Base-by-base conservation (phyloP, 2,113 vertebrate genomes). In the Etheostoma cragini region DNA sequence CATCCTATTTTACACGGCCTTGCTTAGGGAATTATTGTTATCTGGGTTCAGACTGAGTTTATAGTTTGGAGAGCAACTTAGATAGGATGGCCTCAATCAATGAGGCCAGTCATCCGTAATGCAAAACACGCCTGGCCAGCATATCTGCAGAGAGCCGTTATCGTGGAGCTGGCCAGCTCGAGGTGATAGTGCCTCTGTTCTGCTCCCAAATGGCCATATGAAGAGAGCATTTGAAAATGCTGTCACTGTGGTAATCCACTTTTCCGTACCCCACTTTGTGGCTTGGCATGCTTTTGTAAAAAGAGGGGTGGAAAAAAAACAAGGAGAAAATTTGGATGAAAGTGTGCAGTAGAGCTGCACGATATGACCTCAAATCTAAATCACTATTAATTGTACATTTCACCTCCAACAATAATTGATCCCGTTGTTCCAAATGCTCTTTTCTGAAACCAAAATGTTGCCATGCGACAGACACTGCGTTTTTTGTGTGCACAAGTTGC, bases 181-280 rank as follows among this genome's bases (percentile, higher is more conserved):
- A 82, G 78, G 88, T 85, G 80, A 86, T 46, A 38, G 67, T 1
- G 80, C 50, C 65, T 70, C 74, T 22, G 78, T 63, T 79, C 76
- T 75, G 63, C 80, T 84, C 47, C 74, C 65, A 71, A 86, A 80
- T 12, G 1, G 30, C 80, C 64, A n/a, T 46, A 67, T 50, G 68
- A 89, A 80, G 66, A 49, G 78, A 53, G 88, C 89, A 88, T 91
- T 67, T 82, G 64, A 85, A 87, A 88, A 93, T 74, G 86, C 86
- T 58, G 64, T 72, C 77, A 86, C 84, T 73, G 80, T 90, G 85
- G 66, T 91, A 89, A 93, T 92, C 89, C 87, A 92, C 89, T 92
- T 91, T 88, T 90, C 61, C 58, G 33, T 79, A 66, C 70, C 57
- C 65, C 17, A 56, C 64, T 83, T 86, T 86, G 84, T 70, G 69